Evolutionary conservation across 2,888 invertebrate species (phyloP).

Genomic region (Ommatoiulus sabulosus): DNA sequence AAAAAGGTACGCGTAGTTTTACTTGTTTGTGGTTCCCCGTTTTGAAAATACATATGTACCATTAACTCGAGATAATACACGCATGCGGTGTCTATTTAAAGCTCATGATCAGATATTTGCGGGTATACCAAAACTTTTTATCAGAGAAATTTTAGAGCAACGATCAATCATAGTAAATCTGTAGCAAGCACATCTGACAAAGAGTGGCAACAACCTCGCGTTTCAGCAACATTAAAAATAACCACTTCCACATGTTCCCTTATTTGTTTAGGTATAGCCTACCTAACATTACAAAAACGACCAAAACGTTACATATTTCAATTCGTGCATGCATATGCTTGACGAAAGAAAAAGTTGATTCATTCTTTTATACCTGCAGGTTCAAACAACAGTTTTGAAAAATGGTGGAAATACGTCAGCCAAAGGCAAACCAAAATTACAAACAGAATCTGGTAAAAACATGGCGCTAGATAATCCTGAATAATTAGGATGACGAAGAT

Average conservation of each 20-base stretch:
- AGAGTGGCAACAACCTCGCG: constrained; percentile 29
- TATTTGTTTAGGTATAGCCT: background rate
- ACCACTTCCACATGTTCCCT: background rate
- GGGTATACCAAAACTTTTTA: background rate
- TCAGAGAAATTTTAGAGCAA: background rate
- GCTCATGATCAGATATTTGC: background rate
- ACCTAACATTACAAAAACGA: background rate
- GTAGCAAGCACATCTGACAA: background rate
- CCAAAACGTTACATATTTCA: too few relatives aligned
- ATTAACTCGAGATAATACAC: background rate
- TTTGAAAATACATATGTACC: background rate
- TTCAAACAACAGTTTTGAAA: too few relatives aligned
- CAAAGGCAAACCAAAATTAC: too few relatives aligned
- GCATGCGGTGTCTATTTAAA: background rate
- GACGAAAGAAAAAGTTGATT: too few relatives aligned
- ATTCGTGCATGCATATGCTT: too few relatives aligned
- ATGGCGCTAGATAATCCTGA: background rate
- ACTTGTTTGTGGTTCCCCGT: background rate
- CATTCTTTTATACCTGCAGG: too few relatives aligned
- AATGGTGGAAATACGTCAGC: too few relatives aligned
- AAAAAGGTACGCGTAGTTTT: background rate
- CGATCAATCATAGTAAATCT: constrained; percentile 6
- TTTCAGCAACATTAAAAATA: background rate
- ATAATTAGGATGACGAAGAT: background rate
- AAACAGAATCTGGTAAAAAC: too few relatives aligned